A percentile compares a stretch with the other conserved stretches of the same genome.
Conservation (phyloP, 2,797 vertebrate genomes). For the Sebastes nivosus region DNA sequence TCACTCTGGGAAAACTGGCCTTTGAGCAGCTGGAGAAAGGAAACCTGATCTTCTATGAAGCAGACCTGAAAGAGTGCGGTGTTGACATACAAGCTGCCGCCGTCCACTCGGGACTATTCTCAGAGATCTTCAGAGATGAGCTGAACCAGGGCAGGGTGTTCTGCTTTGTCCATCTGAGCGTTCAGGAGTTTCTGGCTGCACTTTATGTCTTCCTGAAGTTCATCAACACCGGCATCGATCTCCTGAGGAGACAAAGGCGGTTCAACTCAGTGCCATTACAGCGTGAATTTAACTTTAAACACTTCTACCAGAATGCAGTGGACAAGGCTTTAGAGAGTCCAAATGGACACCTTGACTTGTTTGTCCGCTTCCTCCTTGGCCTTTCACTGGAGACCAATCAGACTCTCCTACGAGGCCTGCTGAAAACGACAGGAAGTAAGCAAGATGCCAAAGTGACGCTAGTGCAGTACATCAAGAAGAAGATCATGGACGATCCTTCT, state of each 20-base stretch:
- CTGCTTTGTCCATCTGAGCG: constrained; percentile 51
- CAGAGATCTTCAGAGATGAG: constrained; percentile 16
- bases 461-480: constrained; percentile 23
- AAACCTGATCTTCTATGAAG: constrained; percentile 46
- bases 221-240: constrained; percentile 4
- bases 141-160: constrained; percentile 32
- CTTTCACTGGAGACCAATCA: constrained; percentile 44
- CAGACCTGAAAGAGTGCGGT: constrained; percentile 27
- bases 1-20: constrained; percentile 39
- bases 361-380: constrained; percentile 55
- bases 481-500: not conserved
- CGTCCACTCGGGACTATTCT: constrained; percentile 40
- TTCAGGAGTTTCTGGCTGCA: constrained; percentile 58
- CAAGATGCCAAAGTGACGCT: not conserved
- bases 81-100: constrained; percentile 25
- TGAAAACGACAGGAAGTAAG: not conserved
- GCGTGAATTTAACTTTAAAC: not conserved
- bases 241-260: not conserved
- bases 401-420: constrained; percentile 20
- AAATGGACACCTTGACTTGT: constrained; percentile 56
- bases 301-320: constrained; percentile 35
- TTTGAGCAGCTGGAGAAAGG: constrained; percentile 45
- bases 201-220: constrained; percentile 31
- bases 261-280: not conserved
- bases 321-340: constrained; percentile 37